A percentile compares a stretch with the other conserved stretches of the same genome.
phyloP scores from a whole-genome alignment of 2,888 invertebrate genomes.

The Neocrepidodera transversa region DNA sequence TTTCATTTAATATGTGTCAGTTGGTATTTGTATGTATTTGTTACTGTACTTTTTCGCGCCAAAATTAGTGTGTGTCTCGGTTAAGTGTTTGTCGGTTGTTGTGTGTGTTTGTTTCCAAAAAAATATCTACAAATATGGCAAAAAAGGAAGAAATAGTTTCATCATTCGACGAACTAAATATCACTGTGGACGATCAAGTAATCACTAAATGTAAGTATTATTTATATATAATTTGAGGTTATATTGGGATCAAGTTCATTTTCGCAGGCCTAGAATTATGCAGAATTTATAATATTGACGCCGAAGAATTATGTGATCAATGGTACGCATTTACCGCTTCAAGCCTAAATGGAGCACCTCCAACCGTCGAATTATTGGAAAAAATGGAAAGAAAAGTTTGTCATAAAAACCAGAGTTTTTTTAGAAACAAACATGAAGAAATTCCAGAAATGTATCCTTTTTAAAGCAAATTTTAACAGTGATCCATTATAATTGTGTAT shows the following conservation, averaged over 20 bases:
- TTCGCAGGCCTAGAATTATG: constrained; percentile 69
- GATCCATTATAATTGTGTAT: constrained; percentile 8
- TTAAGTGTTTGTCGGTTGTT: neutral
- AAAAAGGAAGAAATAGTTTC: constrained; percentile 42
- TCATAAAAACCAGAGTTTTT: constrained; percentile 55
- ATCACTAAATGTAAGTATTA: constrained; percentile 65
- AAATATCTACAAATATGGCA: constrained; percentile 36
- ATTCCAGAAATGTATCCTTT: constrained; percentile 39
- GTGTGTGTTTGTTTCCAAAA: constrained; percentile 1
- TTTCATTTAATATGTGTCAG: too few species aligned
- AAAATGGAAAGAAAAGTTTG: constrained; percentile 72
- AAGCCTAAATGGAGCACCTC: constrained; percentile 67
- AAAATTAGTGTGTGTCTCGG: constrained; percentile 14
- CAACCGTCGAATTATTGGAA: constrained; percentile 67
- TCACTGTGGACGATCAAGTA: constrained; percentile 61
- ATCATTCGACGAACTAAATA: constrained; percentile 49
- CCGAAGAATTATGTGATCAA: constrained; percentile 75
- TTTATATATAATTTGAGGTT: constrained; percentile 6
- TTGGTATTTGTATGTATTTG: too few species aligned
- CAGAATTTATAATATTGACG: constrained; percentile 67
- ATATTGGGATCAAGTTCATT: neutral
- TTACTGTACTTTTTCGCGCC: constrained; percentile 24
- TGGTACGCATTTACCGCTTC: constrained; percentile 82
- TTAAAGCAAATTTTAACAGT: constrained; percentile 3
- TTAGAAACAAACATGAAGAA: constrained; percentile 45